Percentiles rank a stretch among this genome's conserved stretches.
These are phyloP conservation scores for Drosophila santomea DNA, from an alignment of 1,140 invertebrate species.

Conservation along the genomic window DNA sequence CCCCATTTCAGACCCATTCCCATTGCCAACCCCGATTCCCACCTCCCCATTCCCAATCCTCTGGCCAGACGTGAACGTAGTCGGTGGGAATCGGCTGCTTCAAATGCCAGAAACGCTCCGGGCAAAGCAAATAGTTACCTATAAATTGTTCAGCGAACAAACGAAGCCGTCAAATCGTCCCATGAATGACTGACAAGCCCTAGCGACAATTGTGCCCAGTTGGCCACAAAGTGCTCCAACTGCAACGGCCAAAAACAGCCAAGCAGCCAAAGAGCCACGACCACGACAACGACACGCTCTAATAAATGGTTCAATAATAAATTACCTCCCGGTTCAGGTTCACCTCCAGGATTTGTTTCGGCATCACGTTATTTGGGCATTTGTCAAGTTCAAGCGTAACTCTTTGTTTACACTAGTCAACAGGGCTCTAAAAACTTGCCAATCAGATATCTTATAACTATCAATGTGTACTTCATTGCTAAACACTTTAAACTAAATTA, in stretches of 20 bases:
- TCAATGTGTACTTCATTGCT: neutral
- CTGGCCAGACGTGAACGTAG: conserved; percentile 31
- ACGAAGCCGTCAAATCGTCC: conserved; percentile 64
- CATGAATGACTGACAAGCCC: conserved; percentile 69
- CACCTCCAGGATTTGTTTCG: conserved; percentile 58
- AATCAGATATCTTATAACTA: too few relatives aligned
- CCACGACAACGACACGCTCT: conserved; percentile 63
- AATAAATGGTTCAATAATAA: conserved; percentile 82
- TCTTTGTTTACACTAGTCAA: conserved; percentile 51
- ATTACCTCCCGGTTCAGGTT: conserved; percentile 56
- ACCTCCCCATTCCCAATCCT: conserved; percentile 19
- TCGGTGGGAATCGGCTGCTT: conserved; percentile 72
- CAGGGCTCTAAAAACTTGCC: neutral
- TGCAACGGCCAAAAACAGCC: conserved; percentile 7
- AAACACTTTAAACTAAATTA: too few relatives aligned
- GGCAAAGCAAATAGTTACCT: conserved; percentile 70
- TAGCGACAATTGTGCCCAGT: conserved; percentile 64
- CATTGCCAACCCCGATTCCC: conserved; percentile 17
- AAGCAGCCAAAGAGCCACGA: conserved; percentile 41
- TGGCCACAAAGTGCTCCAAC: conserved; percentile 30
- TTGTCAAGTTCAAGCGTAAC: conserved; percentile 82
- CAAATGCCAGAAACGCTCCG: conserved; percentile 63
- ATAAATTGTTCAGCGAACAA: conserved; percentile 61
- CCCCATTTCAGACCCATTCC: conserved; percentile 6
- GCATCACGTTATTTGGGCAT: conserved; percentile 80